These are phyloP conservation scores for Bombus balteatus DNA, from an alignment of 1,140 invertebrate species.

Conservation along the genomic window DNA sequence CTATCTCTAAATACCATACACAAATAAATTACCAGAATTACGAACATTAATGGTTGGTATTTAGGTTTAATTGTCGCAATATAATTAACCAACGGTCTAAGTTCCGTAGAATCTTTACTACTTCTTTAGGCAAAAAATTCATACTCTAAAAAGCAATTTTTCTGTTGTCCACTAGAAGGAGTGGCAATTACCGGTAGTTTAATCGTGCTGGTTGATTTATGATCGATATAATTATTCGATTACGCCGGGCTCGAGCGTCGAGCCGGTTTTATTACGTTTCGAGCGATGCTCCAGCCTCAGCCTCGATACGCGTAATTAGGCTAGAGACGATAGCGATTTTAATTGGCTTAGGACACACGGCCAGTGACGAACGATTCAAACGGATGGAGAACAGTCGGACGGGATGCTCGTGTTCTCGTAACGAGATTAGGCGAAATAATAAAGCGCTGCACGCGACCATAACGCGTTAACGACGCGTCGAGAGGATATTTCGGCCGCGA, in stretches of 20 bases:
- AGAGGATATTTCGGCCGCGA: background rate
- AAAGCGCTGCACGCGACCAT: background rate
- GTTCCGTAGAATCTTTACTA: background rate
- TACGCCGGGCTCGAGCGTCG: background rate
- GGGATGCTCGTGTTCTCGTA: background rate
- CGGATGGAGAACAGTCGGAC: background rate
- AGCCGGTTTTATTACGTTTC: background rate
- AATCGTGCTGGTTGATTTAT: slow-evolving; percentile 44
- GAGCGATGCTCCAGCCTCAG: background rate
- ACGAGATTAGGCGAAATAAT: background rate
- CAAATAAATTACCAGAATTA: background rate
- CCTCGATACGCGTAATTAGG: slow-evolving; percentile 20
- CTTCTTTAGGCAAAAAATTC: slow-evolving; percentile 1
- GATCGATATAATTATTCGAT: slow-evolving; percentile 55
- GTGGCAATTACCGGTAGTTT: slow-evolving; percentile 45
- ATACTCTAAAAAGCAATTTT: background rate
- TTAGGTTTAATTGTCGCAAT: background rate
- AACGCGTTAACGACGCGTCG: slow-evolving; percentile 8
- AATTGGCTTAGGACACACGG: slow-evolving; percentile 11
- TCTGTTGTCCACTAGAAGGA: background rate
- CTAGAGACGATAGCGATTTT: slow-evolving; percentile 6
- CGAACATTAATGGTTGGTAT: no score
- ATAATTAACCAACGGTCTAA: slow-evolving; percentile 40
- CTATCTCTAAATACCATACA: no score
- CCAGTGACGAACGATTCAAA: background rate